A percentile compares a stretch with the other conserved stretches of the same genome.
Conservation (phyloP, 2,113 vertebrate species). For the Sceloporus tristichus region DNA sequence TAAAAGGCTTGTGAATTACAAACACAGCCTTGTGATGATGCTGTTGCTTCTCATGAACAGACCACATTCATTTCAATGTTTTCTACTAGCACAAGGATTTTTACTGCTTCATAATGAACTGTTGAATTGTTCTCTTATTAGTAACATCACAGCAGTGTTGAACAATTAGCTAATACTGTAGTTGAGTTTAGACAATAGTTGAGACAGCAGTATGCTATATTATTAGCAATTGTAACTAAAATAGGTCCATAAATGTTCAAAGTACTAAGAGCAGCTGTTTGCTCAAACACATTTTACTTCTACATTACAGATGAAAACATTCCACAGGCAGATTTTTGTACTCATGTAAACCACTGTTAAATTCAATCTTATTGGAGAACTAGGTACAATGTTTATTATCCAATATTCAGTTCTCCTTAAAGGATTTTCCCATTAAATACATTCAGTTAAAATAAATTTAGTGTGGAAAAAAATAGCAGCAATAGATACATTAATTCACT, state of each 20-base stretch:
- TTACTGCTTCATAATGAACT: neutral
- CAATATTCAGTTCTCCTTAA: neutral
- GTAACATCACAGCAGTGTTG: neutral
- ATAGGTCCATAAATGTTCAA: neutral
- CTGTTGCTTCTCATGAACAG: neutral
- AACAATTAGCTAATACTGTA: neutral
- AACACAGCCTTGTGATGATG: neutral
- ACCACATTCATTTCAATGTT: neutral
- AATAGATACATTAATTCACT: neutral
- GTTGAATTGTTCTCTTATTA: neutral
- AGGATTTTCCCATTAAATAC: neutral
- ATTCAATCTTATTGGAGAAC: neutral
- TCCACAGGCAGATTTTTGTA: neutral
- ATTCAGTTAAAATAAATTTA: neutral
- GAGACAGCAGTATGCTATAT: neutral
- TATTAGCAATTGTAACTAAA: neutral
- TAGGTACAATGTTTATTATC: neutral
- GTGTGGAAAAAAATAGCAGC: neutral
- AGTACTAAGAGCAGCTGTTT: neutral
- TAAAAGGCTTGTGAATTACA: slow-evolving; percentile 12
- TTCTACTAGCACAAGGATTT: neutral
- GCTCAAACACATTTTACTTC: neutral
- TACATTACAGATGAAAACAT: neutral
- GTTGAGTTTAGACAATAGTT: neutral
- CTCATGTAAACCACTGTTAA: neutral